Evolutionary conservation across 2,113 vertebrate genomes (phyloP).

Genomic region (Gadus chalcogrammus): DNA sequence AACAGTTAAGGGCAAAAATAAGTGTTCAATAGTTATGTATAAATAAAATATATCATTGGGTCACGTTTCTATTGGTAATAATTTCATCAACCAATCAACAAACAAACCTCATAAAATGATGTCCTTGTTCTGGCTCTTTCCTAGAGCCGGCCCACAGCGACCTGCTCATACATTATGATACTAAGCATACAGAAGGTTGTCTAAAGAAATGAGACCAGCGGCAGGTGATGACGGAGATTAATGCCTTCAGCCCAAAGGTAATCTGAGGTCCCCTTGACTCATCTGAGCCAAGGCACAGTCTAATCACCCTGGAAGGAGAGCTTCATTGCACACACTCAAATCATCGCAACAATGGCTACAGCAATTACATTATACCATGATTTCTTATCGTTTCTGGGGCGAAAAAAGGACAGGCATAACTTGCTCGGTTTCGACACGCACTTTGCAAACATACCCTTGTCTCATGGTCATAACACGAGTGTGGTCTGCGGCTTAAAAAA

Average conservation of each 20-base stretch:
- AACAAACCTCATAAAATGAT: no score
- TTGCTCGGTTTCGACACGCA: conserved; percentile 9
- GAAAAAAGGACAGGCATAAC: conserved; percentile 32
- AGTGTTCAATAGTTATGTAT: no score
- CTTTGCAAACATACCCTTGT: conserved; percentile 15
- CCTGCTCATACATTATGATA: no score
- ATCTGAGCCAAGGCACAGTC: conserved; percentile 29
- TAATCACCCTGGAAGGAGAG: conserved; percentile 34
- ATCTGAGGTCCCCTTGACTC: conserved; percentile 45
- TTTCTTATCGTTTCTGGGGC: conserved; percentile 35
- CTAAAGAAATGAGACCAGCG: neutral
- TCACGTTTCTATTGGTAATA: no score
- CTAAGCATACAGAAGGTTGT: neutral
- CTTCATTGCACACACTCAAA: conserved; percentile 33
- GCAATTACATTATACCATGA: conserved; percentile 21
- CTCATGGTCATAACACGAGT: neutral
- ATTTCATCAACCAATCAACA: no score
- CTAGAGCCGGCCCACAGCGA: no score
- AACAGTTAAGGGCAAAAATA: no score
- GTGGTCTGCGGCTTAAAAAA: neutral
- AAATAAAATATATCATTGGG: no score
- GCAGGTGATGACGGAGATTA: conserved; percentile 25
- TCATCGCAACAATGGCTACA: conserved; percentile 34
- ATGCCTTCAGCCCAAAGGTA: conserved; percentile 30
- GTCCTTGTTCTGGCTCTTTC: no score